Percentiles rank a stretch among this genome's conserved stretches.
These are phyloP conservation scores for Choristoneura rosaceana DNA, from an alignment of 2,888 invertebrate species.

Conservation along the genomic window DNA sequence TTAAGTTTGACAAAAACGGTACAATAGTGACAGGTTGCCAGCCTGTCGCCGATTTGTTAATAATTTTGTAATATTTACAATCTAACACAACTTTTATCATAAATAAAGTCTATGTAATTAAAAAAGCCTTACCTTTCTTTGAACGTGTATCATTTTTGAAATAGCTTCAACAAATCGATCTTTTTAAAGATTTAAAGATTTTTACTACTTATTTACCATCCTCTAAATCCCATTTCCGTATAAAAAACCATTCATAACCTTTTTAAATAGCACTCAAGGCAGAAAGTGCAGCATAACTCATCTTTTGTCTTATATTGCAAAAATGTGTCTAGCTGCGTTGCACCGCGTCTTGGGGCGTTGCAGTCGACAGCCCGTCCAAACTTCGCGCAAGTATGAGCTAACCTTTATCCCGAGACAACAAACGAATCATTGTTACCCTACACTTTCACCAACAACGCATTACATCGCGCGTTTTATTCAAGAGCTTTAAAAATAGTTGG, in stretches of 20 bases:
- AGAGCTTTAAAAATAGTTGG: background rate
- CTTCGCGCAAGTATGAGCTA: constrained; percentile 68
- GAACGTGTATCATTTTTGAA: background rate
- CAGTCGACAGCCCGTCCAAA: constrained; percentile 66
- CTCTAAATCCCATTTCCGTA: background rate
- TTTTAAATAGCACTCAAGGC: constrained; percentile 13
- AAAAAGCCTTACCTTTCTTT: too few relatives aligned
- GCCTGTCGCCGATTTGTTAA: too few relatives aligned
- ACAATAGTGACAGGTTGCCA: too few relatives aligned
- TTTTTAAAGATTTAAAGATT: background rate
- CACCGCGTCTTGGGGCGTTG: constrained; percentile 58
- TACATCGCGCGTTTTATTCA: constrained; percentile 44
- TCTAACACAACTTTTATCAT: too few relatives aligned
- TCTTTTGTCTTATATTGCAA: constrained; percentile 63
- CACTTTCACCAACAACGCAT: background rate
- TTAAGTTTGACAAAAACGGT: too few relatives aligned
- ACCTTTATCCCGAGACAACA: constrained; percentile 48
- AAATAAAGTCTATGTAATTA: too few relatives aligned
- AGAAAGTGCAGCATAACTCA: constrained; percentile 54
- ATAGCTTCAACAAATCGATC: background rate
- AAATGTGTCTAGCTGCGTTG: constrained; percentile 57
- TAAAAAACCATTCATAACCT: background rate
- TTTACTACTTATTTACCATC: background rate
- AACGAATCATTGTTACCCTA: constrained; percentile 36
- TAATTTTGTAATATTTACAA: too few relatives aligned